A percentile compares a stretch with the other conserved stretches of the same genome.
phyloP scores from a whole-genome alignment of 2,113 vertebrate genomes.

The Anas platyrhynchos region DNA sequence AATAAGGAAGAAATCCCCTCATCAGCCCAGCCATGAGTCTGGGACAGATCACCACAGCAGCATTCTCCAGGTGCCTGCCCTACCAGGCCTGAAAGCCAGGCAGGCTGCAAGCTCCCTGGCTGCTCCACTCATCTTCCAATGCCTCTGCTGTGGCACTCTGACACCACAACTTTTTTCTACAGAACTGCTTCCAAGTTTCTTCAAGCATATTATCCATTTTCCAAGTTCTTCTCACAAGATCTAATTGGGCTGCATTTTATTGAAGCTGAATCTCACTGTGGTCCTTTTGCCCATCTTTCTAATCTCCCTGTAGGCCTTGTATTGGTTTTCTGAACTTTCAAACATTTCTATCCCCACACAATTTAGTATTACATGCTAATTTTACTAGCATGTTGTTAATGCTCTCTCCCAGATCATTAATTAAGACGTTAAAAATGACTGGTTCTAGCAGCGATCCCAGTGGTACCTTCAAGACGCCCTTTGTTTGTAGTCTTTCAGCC shows the following conservation, averaged over 20 bases:
- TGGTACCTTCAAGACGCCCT: conserved; percentile 47
- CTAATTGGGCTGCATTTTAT: background rate
- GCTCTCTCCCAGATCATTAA: conserved; percentile 74
- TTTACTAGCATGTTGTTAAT: conserved; percentile 70
- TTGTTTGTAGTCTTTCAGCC: conserved; percentile 60
- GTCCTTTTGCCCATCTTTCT: background rate
- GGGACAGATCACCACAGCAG: background rate
- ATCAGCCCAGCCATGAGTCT: background rate
- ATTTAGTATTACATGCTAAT: conserved; percentile 61
- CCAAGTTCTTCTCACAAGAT: background rate
- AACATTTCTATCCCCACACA: conserved; percentile 44
- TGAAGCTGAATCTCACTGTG: background rate
- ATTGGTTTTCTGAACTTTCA: background rate
- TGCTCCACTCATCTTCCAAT: background rate
- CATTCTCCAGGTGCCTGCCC: background rate
- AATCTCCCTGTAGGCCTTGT: background rate
- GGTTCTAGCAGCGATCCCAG: conserved; percentile 53
- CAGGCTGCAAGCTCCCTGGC: fast-evolving
- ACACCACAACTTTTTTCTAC: background rate
- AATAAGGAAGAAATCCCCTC: background rate
- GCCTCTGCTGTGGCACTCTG: background rate
- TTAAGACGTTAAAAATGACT: conserved; percentile 76
- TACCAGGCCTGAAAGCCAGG: background rate
- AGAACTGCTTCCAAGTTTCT: background rate
- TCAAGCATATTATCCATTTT: background rate